A percentile compares a stretch with the other conserved stretches of the same genome.
phyloP scores from a whole-genome alignment of 1,140 invertebrate species.

The Augochlora pura region DNA sequence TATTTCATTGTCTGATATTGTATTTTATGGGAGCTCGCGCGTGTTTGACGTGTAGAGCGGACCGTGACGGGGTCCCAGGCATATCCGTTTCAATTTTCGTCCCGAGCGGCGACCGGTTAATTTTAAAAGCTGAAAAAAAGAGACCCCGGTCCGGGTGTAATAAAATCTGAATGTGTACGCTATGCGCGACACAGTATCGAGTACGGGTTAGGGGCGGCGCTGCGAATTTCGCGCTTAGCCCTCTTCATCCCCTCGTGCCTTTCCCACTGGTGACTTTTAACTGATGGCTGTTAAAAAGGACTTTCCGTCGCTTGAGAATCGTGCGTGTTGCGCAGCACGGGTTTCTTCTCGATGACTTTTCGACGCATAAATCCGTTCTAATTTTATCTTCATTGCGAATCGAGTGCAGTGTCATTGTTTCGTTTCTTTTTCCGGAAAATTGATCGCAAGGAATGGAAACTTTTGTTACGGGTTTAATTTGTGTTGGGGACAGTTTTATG shows the following conservation, averaged over 20 bases:
- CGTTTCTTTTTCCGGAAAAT: too few relatives aligned
- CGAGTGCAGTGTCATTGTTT: too few relatives aligned
- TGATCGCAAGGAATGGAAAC: too few relatives aligned
- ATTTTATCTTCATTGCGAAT: too few relatives aligned
- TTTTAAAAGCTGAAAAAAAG: not conserved
- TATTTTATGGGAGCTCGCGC: not conserved
- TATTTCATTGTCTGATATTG: not conserved
- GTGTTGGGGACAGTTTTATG: too few relatives aligned
- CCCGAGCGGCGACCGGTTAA: not conserved
- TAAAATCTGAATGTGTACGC: not conserved
- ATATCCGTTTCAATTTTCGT: slow-evolving; percentile 21
- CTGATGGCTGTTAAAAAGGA: not conserved
- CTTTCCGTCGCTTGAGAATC: too few relatives aligned
- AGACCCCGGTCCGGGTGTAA: not conserved
- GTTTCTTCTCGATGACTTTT: too few relatives aligned
- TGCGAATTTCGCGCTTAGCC: not conserved
- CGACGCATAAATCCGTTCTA: too few relatives aligned
- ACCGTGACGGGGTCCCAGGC: not conserved
- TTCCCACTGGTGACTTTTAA: not conserved
- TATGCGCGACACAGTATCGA: not conserved
- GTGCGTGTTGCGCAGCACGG: too few relatives aligned
- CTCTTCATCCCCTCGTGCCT: too few relatives aligned
- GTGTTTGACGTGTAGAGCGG: not conserved
- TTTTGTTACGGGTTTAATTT: too few relatives aligned
- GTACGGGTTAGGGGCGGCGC: not conserved